These are phyloP conservation scores for Siderastrea radians DNA, from an alignment of 92 coral and sea anemone species.

Conservation along the genomic window DNA sequence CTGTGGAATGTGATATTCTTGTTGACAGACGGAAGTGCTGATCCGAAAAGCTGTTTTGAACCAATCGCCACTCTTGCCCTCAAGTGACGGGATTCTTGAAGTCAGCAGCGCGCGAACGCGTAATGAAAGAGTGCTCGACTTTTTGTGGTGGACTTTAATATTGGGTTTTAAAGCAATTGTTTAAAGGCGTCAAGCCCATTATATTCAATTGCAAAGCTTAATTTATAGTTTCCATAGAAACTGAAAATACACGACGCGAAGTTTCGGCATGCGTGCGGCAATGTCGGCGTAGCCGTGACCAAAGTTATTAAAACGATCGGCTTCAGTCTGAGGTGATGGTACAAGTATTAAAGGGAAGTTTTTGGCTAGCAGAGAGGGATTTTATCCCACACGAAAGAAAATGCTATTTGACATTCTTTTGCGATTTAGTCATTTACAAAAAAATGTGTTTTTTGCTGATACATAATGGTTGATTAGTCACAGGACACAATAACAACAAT, in stretches of 20 bases:
- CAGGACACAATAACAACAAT: neutral
- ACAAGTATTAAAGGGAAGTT: neutral
- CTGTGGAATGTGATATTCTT: slow-evolving; percentile 14
- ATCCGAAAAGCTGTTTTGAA: neutral
- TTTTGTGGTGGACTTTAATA: neutral
- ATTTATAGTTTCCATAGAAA: slow-evolving; percentile 34
- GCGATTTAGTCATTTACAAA: neutral
- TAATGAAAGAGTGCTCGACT: neutral
- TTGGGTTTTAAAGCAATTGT: slow-evolving; percentile 26
- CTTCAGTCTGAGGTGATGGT: neutral
- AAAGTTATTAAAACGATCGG: neutral
- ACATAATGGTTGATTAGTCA: neutral
- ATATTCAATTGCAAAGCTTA: neutral
- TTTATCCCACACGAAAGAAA: too few relatives aligned
- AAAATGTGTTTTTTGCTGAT: neutral
- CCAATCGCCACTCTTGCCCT: neutral
- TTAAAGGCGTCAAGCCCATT: neutral
- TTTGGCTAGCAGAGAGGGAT: too few relatives aligned
- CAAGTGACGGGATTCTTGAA: neutral
- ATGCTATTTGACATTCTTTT: neutral
- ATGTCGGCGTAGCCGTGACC: neutral
- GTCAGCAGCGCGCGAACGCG: neutral
- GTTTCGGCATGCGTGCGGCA: neutral
- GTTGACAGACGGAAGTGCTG: slow-evolving; percentile 27
- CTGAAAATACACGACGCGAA: slow-evolving; percentile 12